Conservation (phyloP, 2,113 vertebrate genomes). For the Cinclus mexicanus region DNA sequence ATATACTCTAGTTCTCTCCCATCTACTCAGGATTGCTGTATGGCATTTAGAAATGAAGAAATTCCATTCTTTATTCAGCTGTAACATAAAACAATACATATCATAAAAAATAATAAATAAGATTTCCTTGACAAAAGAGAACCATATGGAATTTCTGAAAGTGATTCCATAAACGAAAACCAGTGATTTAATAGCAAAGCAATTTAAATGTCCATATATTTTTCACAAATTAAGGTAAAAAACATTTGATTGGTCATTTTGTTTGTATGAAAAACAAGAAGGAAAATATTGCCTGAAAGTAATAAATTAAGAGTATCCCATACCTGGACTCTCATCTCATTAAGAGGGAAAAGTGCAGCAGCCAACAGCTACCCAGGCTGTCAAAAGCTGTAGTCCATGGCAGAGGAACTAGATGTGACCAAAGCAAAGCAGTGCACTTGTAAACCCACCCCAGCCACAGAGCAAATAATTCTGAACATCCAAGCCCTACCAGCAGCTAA, state of each 20-base stretch:
- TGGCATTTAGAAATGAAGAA: background rate
- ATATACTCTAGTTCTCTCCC: background rate
- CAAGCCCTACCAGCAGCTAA: background rate
- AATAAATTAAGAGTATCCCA: background rate
- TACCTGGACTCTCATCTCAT: background rate
- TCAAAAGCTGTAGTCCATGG: background rate
- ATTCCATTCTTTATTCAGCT: background rate
- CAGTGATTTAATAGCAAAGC: background rate
- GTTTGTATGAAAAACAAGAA: background rate
- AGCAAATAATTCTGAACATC: background rate
- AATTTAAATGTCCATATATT: background rate
- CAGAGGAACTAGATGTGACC: background rate
- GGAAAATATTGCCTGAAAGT: background rate
- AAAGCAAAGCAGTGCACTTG: background rate
- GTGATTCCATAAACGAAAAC: background rate
- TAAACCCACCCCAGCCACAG: background rate
- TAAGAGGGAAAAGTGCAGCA: background rate
- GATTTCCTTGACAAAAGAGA: background rate
- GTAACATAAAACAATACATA: background rate
- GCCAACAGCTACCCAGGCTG: background rate
- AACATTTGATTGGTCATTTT: background rate
- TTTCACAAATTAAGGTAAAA: background rate
- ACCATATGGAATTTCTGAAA: background rate
- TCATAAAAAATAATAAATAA: background rate
- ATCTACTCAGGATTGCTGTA: background rate